A percentile compares a stretch with the other conserved stretches of the same genome.
phyloP scores from a whole-genome alignment of 1,140 invertebrate species.

The Drosophila ambigua region DNA sequence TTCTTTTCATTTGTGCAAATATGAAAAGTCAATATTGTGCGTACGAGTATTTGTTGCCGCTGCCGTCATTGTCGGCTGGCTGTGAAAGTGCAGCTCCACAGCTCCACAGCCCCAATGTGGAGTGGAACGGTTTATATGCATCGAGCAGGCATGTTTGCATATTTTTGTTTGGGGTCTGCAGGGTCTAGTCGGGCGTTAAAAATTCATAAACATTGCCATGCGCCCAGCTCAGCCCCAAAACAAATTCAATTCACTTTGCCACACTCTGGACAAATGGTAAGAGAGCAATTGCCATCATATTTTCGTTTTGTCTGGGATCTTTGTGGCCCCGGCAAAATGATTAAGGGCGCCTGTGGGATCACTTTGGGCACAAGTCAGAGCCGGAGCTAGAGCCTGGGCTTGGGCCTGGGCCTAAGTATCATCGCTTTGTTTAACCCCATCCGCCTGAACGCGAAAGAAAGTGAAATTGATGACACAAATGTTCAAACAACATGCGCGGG shows the following conservation, averaged over 20 bases:
- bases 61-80: neutral
- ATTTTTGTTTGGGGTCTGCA: conserved; percentile 22
- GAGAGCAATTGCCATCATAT: conserved; percentile 48
- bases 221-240: conserved; percentile 42
- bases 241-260: conserved; percentile 72
- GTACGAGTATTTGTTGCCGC: conserved; percentile 21
- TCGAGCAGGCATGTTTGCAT: conserved; percentile 36
- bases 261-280: conserved; percentile 52
- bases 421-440: conserved; percentile 66
- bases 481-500: conserved; percentile 67
- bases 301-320: conserved; percentile 12
- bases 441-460: conserved; percentile 62
- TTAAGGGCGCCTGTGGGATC: conserved; percentile 67
- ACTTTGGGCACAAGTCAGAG: conserved; percentile 26
- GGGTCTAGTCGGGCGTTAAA: conserved; percentile 56
- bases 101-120: conserved; percentile 48
- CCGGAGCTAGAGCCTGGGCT: neutral
- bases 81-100: conserved; percentile 80
- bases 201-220: conserved; percentile 62
- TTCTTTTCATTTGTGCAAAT: conserved; percentile 84
- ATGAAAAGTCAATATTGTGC: conserved; percentile 83
- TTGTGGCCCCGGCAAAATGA: conserved; percentile 34
- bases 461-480: conserved; percentile 83
- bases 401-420: conserved; percentile 39
- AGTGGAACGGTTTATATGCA: conserved; percentile 38